Evolutionary conservation across 2,888 invertebrate genomes (phyloP).

Genomic region (Acanthosepion pharaonis): DNA sequence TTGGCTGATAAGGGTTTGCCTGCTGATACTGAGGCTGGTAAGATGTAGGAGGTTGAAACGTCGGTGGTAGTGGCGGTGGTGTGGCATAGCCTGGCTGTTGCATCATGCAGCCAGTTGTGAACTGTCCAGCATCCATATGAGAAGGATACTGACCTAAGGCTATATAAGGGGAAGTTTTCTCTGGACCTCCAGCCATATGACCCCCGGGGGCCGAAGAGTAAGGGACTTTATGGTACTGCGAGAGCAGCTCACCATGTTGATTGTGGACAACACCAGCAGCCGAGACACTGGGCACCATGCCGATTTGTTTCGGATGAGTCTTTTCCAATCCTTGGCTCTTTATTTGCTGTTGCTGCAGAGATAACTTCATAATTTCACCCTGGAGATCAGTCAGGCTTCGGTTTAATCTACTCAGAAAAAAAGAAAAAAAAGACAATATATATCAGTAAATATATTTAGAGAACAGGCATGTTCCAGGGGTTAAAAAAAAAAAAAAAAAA

Average conservation of each 20-base stretch:
- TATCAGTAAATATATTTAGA: background rate
- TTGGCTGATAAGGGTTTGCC: slow-evolving; percentile 47
- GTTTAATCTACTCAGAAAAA: slow-evolving; percentile 79
- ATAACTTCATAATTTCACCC: slow-evolving; percentile 91
- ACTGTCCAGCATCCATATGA: slow-evolving; percentile 40
- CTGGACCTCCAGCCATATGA: slow-evolving; percentile 43
- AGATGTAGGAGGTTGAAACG: slow-evolving; percentile 42
- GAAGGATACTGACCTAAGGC: slow-evolving; percentile 44
- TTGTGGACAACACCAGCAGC: slow-evolving; percentile 39
- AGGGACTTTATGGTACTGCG: slow-evolving; percentile 25
- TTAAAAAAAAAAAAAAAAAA: too few species aligned
- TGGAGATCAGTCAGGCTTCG: slow-evolving; percentile 94
- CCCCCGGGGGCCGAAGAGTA: slow-evolving; percentile 37
- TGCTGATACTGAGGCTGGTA: slow-evolving; percentile 47
- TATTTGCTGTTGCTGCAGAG: slow-evolving; percentile 76
- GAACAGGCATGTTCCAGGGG: too few species aligned
- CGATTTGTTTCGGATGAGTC: background rate
- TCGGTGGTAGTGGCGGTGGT: slow-evolving; percentile 44
- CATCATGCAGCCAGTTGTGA: slow-evolving; percentile 37
- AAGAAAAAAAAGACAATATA: background rate
- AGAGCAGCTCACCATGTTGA: slow-evolving; percentile 40
- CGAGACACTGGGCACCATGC: background rate
- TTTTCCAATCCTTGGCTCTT: slow-evolving; percentile 49
- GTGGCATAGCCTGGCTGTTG: slow-evolving; percentile 45
- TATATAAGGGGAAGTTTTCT: slow-evolving; percentile 45